Percentiles rank a stretch among this genome's conserved stretches.
These are phyloP conservation scores for Leistus spinibarbis DNA, from an alignment of 2,888 invertebrate species.

Conservation along the genomic window DNA sequence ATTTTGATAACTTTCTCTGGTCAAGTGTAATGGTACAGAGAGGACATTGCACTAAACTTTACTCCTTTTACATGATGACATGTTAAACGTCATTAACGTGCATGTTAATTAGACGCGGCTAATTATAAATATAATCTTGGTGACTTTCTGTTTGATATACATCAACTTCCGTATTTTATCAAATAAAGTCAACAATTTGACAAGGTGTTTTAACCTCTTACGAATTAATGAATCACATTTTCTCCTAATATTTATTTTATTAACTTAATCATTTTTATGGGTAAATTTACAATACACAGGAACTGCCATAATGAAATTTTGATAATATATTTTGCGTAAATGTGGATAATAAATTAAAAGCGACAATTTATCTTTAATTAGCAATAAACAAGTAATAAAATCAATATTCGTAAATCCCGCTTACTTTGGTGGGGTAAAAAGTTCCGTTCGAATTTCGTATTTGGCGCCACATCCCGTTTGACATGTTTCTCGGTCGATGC, in stretches of 20 bases:
- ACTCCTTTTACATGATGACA: conserved; percentile 1
- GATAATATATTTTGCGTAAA: no score
- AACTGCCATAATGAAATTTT: no score
- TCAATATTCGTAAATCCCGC: neutral
- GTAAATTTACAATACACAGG: no score
- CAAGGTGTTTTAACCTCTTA: neutral
- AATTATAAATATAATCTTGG: conserved; percentile 12
- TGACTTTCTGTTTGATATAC: neutral
- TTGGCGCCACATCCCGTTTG: conserved; percentile 36
- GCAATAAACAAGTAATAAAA: neutral
- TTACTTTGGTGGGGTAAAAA: conserved; percentile 53
- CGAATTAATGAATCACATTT: neutral
- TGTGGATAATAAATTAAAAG: no score
- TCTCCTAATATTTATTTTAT: no score
- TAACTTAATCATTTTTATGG: no score
- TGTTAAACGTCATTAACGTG: conserved; percentile 18
- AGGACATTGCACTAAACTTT: conserved; percentile 1
- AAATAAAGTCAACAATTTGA: neutral
- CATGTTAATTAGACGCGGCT: conserved; percentile 23
- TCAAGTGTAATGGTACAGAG: neutral
- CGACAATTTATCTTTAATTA: no score
- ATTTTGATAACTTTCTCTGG: conserved; percentile 2
- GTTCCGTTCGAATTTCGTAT: conserved; percentile 41
- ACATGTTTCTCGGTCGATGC: conserved; percentile 14
- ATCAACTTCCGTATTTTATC: conserved; percentile 16